A percentile compares a stretch with the other conserved stretches of the same genome.
phyloP scores from a whole-genome alignment of 2,888 invertebrate genomes.

The Dastarcus helophoroides region DNA sequence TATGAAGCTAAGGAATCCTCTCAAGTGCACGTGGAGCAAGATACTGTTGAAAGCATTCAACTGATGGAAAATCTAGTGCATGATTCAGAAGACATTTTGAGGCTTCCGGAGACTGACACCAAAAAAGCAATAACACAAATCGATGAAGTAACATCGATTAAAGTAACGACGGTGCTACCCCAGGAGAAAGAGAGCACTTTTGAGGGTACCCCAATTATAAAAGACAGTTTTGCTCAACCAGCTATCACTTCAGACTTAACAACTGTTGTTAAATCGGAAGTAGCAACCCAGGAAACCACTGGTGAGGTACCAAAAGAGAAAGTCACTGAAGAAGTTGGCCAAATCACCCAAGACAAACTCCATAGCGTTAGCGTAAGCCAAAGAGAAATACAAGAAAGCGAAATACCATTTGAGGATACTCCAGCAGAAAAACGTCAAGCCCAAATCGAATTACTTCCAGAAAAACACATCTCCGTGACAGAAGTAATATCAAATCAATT shows the following conservation, averaged over 20 bases:
- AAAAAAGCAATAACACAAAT: constrained; percentile 34
- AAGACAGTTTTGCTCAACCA: constrained; percentile 4
- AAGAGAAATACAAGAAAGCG: constrained; percentile 33
- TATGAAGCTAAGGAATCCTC: constrained; percentile 22
- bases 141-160: constrained; percentile 36
- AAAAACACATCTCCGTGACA: constrained; percentile 9
- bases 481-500: constrained; percentile 17
- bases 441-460: background rate
- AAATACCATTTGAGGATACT: constrained; percentile 30
- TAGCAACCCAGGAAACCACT: constrained; percentile 21
- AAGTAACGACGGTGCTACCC: constrained; percentile 24
- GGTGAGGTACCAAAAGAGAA: constrained; percentile 22
- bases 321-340: constrained; percentile 20
- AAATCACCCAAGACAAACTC: constrained; percentile 15
- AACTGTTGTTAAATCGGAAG: constrained; percentile 5
- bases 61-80: constrained; percentile 35
- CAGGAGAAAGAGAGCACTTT: constrained; percentile 25
- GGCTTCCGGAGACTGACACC: constrained; percentile 23
- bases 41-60: constrained; percentile 35
- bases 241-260: constrained; percentile 1
- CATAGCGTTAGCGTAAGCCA: constrained; percentile 38
- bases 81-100: constrained; percentile 37
- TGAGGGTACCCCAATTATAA: constrained; percentile 1
- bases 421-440: constrained; percentile 12
- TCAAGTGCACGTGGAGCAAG: constrained; percentile 31